Evolutionary conservation across 2,888 invertebrate species (phyloP).

Genomic region (Hypsopygia costalis): DNA sequence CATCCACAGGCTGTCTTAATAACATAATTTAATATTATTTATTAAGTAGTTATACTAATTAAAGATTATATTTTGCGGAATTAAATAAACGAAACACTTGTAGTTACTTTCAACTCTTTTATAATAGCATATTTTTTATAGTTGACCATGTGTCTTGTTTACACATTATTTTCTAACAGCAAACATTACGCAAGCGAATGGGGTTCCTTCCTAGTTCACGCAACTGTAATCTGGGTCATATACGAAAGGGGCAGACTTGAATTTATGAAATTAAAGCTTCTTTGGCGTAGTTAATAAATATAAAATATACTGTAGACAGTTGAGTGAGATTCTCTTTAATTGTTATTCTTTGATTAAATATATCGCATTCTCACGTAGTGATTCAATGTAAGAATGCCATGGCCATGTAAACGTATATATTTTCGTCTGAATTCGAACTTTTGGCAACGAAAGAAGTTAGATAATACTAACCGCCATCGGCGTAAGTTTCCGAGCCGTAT

Average conservation of each 20-base stretch:
- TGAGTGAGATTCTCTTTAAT: conserved; percentile 6
- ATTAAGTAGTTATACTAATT: no score
- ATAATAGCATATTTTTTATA: conserved; percentile 5
- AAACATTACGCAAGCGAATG: conserved; percentile 46
- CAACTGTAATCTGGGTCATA: conserved; percentile 50
- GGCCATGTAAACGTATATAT: conserved; percentile 59
- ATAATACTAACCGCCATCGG: conserved; percentile 94
- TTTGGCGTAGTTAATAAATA: background rate
- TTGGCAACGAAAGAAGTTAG: conserved; percentile 51
- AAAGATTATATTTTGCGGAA: no score
- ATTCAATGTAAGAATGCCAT: conserved; percentile 50
- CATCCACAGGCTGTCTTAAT: no score
- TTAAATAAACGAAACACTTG: conserved; percentile 25
- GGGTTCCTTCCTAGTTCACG: conserved; percentile 49
- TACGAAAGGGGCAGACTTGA: conserved; percentile 29
- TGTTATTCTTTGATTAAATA: conserved; percentile 30
- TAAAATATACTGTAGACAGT: background rate
- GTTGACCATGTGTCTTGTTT: conserved; percentile 17
- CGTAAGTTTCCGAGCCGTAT: conserved; percentile 99
- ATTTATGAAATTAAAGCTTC: background rate
- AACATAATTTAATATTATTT: no score
- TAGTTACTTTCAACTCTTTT: no score
- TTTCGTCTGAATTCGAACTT: conserved; percentile 57
- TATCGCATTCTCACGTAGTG: conserved; percentile 33
- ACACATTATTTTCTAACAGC: conserved; percentile 34